Evolutionary conservation across 64 coral and sea anemone genomes (phyloP).

Genomic region (Catalaphyllia jardinei): DNA sequence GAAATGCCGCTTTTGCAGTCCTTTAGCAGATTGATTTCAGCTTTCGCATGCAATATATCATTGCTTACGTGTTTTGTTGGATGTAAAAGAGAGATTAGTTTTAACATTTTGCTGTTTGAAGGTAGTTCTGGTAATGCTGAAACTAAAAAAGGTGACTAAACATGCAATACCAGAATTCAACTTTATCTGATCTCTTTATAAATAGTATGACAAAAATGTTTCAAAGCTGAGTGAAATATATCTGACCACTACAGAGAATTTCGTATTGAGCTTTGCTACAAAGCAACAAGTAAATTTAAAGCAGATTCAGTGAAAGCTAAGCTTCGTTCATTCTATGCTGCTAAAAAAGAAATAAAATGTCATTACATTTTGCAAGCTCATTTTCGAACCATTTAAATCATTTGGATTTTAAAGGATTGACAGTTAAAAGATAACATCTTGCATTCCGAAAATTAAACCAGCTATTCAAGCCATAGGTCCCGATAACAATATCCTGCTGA

Average conservation of each 20-base stretch:
- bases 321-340: too few relatives aligned
- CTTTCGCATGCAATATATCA: neutral
- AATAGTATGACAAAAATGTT: conserved; percentile 23
- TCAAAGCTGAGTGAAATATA: neutral
- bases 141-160: neutral
- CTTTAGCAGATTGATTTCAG: neutral
- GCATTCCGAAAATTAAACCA: neutral
- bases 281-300: neutral
- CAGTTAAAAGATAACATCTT: neutral
- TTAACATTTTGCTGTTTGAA: neutral
- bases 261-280: neutral
- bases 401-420: too few relatives aligned
- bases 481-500: neutral
- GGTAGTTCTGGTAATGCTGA: neutral
- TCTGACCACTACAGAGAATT: neutral
- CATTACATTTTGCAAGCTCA: too few relatives aligned
- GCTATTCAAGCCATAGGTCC: neutral
- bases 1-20: neutral
- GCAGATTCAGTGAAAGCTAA: too few relatives aligned
- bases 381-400: too few relatives aligned
- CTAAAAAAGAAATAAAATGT: too few relatives aligned
- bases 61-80: neutral
- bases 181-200: neutral
- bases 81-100: neutral
- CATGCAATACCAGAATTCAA: neutral